phyloP scores from a whole-genome alignment of 2,113 vertebrate species.

The Micromys minutus region DNA sequence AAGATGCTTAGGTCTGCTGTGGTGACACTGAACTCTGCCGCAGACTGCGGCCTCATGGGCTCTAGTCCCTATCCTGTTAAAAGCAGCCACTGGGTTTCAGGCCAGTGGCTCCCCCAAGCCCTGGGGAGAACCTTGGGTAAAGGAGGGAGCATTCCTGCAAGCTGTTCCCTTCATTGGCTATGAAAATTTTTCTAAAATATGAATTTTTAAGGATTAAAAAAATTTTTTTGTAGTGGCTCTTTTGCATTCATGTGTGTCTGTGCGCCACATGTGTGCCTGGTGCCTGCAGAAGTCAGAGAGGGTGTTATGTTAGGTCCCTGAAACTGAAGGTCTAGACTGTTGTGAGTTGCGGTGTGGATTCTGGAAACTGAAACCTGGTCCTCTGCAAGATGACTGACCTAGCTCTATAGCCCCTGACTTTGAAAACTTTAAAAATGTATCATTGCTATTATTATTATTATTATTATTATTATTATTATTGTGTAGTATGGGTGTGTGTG shows the following conservation, averaged over 20 bases:
- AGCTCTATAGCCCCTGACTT: background rate
- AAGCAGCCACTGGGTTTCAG: background rate
- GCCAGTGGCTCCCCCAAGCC: background rate
- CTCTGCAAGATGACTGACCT: background rate
- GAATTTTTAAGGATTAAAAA: background rate
- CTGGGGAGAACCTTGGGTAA: background rate
- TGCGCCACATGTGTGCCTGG: background rate
- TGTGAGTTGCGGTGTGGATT: background rate
- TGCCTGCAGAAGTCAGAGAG: background rate
- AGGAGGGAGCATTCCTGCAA: rapidly evolving
- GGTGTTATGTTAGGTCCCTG: background rate
- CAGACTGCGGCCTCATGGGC: background rate
- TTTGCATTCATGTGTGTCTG: background rate
- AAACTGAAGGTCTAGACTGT: background rate
- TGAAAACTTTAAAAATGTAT: background rate
- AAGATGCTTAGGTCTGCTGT: background rate
- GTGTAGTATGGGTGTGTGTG: background rate
- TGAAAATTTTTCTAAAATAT: background rate
- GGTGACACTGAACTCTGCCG: background rate
- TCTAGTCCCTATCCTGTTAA: background rate
- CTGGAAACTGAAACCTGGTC: background rate
- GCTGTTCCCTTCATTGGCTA: background rate
- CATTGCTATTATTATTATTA: background rate
- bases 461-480: background rate
- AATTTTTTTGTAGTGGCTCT: background rate